These are phyloP conservation scores for Psettodes erumei DNA, from an alignment of 2,113 vertebrate genomes.

Conservation along the genomic window DNA sequence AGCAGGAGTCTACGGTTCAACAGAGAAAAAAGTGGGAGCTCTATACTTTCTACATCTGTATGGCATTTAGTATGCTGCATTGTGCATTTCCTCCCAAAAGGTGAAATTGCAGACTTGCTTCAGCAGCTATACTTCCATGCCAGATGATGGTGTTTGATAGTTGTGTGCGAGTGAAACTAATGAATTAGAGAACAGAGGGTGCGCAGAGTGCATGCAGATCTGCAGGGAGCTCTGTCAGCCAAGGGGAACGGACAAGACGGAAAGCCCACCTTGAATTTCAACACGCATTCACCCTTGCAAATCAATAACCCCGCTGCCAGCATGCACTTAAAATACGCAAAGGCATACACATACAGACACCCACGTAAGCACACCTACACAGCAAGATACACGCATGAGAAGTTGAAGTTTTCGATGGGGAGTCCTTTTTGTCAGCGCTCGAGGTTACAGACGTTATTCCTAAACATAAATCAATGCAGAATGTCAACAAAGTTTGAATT, in stretches of 20 bases:
- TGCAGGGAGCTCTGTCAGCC: constrained; percentile 57
- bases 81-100: constrained; percentile 53
- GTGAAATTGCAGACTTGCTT: constrained; percentile 59
- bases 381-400: background rate
- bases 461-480: background rate
- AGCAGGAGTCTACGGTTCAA: constrained; percentile 16
- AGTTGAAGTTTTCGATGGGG: constrained; percentile 23
- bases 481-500: constrained; percentile 30
- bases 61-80: constrained; percentile 63
- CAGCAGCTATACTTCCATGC: constrained; percentile 43
- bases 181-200: constrained; percentile 69
- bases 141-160: constrained; percentile 67
- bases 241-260: constrained; percentile 51
- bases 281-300: constrained; percentile 57
- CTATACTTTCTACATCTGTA: constrained; percentile 52
- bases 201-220: constrained; percentile 62
- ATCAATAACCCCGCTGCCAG: constrained; percentile 67
- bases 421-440: constrained; percentile 14
- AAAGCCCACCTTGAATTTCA: constrained; percentile 75
- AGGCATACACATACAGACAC: constrained; percentile 5
- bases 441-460: constrained; percentile 17
- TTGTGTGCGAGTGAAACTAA: constrained; percentile 73
- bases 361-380: background rate
- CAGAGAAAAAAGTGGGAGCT: constrained; percentile 17
- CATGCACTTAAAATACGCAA: constrained; percentile 39